These are phyloP conservation scores for Laupala kohalensis DNA, from an alignment of 1,140 invertebrate species.

Conservation along the genomic window DNA sequence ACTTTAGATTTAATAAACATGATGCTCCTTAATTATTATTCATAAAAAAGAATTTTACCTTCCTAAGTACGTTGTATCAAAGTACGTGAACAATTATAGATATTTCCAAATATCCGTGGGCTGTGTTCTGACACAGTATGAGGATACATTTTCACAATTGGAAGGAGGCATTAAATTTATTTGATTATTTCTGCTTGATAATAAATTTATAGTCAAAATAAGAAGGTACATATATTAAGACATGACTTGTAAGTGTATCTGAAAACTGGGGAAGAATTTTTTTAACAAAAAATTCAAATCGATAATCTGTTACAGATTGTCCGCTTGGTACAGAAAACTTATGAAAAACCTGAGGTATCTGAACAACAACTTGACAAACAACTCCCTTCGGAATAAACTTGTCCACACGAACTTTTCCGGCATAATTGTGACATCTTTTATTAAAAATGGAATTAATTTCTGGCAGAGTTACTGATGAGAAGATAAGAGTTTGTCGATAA, in stretches of 20 bases:
- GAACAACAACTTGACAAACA: conserved; percentile 58
- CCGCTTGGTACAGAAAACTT: conserved; percentile 42
- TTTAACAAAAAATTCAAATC: conserved; percentile 79
- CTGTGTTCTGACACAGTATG: no score
- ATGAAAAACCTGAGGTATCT: conserved; percentile 64
- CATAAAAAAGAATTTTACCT: no score
- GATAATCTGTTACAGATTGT: conserved; percentile 49
- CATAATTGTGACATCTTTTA: conserved; percentile 71
- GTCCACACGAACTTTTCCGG: conserved; percentile 54
- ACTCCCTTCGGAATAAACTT: conserved; percentile 49
- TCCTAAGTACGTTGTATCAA: no score
- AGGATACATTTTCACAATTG: no score
- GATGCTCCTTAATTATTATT: no score
- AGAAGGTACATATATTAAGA: conserved; percentile 84
- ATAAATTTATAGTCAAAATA: no score
- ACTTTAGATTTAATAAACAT: no score
- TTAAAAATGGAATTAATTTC: conserved; percentile 71
- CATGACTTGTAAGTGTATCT: conserved; percentile 66
- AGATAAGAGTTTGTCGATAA: conserved; percentile 83
- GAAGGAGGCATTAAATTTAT: no score
- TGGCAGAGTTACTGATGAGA: conserved; percentile 62
- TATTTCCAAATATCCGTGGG: no score
- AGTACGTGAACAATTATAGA: no score
- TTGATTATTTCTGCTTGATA: no score
- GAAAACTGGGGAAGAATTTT: conserved; percentile 74